Base-by-base conservation (phyloP, 2,797 vertebrate species). In the Paedocypris micromegethes region DNA sequence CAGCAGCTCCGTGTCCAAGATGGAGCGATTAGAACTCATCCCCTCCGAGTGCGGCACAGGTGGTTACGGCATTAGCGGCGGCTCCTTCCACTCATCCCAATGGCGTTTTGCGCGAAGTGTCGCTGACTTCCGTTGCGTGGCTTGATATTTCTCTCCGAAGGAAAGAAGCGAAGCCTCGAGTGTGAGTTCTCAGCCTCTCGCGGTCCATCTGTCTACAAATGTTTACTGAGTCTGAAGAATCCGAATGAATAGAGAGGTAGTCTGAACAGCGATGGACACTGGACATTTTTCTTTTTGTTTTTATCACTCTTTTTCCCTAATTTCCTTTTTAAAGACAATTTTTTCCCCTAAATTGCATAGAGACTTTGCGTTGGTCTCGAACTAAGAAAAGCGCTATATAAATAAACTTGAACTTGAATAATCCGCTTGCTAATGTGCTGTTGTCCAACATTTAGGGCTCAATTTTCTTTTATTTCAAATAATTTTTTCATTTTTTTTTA, bases 161-260 rank as follows among this genome's bases (percentile, higher is more conserved):
- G 54, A 55, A 48, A 37, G 58, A 54, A 61, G 58, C 4, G 42
- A 41, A 53, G 66, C 49, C 9, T 40, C n/a, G 53, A 49, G 58
- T 62, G 58, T 56, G 58, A 69, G 58, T 55, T 61, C 50, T 61
- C 23, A 54, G 52, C 68, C 53, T 70, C 52, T 56, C 59, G 61
- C 52, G 3, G 8, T 47, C 68, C 68, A 70, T 70, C 68, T 70
- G 68, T 60, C 37, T 49, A 5, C 42, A 23, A 23, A 23, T 47
- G 49, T 9, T 42, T 59, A 8, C 65, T 38, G 47, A 47, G 57
- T 61, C 4, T 5, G 57, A 55, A 43, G 72, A 4, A 8, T 60
- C 3, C 5, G 3, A 5, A 38, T 45, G 42, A 6, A 3, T 59
- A 3, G 7, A 9, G 23, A 23, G 23, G 23, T 1, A 23, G 23